Evolutionary conservation across 37 sponge, comb jelly and placozoan species (phyloP).

Genomic region (Mnemiopsis leidyi): DNA sequence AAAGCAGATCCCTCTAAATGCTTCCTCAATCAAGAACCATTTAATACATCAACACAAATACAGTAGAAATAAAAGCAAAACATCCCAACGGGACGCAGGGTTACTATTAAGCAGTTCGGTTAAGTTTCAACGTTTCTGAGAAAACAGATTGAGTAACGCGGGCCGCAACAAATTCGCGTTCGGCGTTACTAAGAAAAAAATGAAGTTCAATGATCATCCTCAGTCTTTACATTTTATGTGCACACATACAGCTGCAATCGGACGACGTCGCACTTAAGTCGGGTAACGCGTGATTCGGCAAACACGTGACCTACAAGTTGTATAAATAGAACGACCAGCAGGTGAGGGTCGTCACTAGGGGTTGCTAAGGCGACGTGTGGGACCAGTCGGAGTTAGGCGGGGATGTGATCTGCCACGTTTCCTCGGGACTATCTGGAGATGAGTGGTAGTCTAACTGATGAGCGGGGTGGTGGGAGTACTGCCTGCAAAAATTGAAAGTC

Average conservation of each 20-base stretch:
- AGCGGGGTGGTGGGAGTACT: background rate
- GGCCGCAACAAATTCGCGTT: background rate
- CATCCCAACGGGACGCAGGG: background rate
- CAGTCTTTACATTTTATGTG: background rate
- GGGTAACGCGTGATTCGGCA: too few relatives aligned
- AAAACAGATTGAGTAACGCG: background rate
- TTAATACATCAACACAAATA: background rate
- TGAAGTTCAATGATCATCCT: background rate
- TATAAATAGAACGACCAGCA: background rate
- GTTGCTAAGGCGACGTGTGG: constrained; percentile 36
- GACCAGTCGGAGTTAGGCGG: constrained; percentile 55
- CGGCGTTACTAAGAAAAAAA: background rate
- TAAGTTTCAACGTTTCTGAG: background rate
- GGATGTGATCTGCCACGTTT: constrained; percentile 18
- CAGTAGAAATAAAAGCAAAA: background rate
- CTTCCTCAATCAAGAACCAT: background rate
- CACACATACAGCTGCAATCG: too few relatives aligned
- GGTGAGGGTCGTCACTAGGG: background rate
- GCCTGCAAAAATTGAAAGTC: too few relatives aligned
- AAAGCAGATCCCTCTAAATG: background rate
- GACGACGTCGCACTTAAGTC: too few relatives aligned
- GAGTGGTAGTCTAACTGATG: background rate
- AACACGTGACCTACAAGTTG: background rate
- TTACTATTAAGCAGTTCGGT: background rate
- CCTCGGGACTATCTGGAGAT: background rate